phyloP scores from a whole-genome alignment of 2,113 vertebrate genomes.

The Aspidoscelis tigris region DNA sequence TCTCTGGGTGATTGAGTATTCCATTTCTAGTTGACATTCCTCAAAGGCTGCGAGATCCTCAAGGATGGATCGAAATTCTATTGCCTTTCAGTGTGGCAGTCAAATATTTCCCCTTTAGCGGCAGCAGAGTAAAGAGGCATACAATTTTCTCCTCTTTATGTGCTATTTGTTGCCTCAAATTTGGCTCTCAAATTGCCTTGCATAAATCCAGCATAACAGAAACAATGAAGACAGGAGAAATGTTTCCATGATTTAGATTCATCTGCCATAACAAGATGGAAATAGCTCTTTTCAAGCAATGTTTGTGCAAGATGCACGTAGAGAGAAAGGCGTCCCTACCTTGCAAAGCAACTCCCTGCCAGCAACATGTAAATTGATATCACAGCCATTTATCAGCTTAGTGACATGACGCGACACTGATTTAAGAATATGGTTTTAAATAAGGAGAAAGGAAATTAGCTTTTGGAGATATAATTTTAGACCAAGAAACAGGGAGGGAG shows the following conservation, averaged over 20 bases:
- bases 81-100: background rate
- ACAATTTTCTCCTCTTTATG: background rate
- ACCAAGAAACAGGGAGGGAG: background rate
- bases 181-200: background rate
- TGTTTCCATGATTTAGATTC: background rate
- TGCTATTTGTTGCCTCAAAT: background rate
- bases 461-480: background rate
- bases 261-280: background rate
- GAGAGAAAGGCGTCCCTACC: background rate
- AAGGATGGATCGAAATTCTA: background rate
- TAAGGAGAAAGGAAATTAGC: background rate
- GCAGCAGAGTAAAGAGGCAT: background rate
- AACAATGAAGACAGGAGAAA: background rate
- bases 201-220: background rate
- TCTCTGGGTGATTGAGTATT: background rate
- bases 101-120: background rate
- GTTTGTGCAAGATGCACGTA: too few species aligned
- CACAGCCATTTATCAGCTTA: accelerated
- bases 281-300: background rate
- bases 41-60: too few species aligned
- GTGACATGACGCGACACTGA: background rate
- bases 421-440: background rate
- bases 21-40: background rate
- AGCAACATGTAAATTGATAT: background rate
- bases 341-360: accelerated